Base-by-base conservation (phyloP, 2,888 invertebrate genomes). In the Andrena minutula region DNA sequence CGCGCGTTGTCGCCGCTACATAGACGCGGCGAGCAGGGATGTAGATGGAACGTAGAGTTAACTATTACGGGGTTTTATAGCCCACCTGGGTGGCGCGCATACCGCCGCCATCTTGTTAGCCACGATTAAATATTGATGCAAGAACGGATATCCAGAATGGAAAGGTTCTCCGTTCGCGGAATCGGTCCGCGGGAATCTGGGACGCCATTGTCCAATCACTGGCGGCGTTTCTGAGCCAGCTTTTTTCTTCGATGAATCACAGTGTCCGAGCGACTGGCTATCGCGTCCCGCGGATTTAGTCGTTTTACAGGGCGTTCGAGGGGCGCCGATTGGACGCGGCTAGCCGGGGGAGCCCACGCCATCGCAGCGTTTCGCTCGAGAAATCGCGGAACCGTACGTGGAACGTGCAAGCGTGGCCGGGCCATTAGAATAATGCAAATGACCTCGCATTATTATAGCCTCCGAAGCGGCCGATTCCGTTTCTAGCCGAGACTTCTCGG, bases 41-140 rank as follows among this genome's bases (percentile, higher is more conserved):
- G 72, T 84, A 53, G 79, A 68, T 72, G 20, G 84, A 80, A 82
- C 75, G 83, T 65, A 63, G 41, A 86, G 84, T 86, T 85, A 83
- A 85, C 86, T 83, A 88, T 88, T 84, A 84, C 79, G 69, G 79
- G 65, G 84, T 87, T 90, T 90, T 90, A 90, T 90, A 90, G 89
- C 86, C 77, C 84, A 84, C 82, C 85, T 84, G 85, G 86, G 82
- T 83, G 79, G 86, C 85, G 79, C 76, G 87, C 89, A 85, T 87
- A 88, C 88, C 90, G 86, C 84, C 89, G 89, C 89, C 91, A 91
- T 91, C 88, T 91, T 91, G 90, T 91, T 90, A 88, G 88, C 86
- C 80, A 61, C 86, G 83, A 87, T 86, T 84, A 90, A 90, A 90
- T 90, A 90, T 90, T 89, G 88, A 88, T 88, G 87, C 84, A 89